A percentile compares a stretch with the other conserved stretches of the same genome.
Conservation (phyloP, 1,140 invertebrate species). For the Danaus plexippus region DNA sequence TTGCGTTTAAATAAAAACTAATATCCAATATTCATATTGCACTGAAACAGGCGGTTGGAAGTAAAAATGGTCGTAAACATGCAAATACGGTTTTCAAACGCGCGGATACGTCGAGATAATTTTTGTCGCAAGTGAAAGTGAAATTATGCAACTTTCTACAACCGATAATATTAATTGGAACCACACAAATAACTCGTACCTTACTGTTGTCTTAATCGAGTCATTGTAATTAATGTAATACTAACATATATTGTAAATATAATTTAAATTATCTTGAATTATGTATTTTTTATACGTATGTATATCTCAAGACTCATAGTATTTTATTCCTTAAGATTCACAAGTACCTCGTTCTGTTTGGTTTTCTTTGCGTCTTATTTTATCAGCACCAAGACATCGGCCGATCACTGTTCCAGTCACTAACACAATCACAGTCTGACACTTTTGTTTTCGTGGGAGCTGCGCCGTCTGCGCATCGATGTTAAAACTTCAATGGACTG, state of each 20-base stretch:
- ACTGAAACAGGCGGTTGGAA: conserved; percentile 29
- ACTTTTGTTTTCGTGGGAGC: conserved; percentile 61
- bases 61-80: conserved; percentile 41
- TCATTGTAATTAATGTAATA: not conserved
- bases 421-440: conserved; percentile 55
- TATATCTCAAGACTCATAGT: not conserved
- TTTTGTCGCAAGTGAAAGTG: conserved; percentile 61
- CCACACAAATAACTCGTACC: not conserved
- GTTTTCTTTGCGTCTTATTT: too few relatives aligned
- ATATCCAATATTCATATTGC: conserved; percentile 26
- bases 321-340: too few relatives aligned
- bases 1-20: conserved; percentile 35
- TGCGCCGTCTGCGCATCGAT: conserved; percentile 35
- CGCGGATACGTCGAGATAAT: conserved; percentile 49
- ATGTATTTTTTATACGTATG: not conserved
- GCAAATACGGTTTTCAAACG: conserved; percentile 52
- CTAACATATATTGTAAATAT: not conserved
- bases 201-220: conserved; percentile 1
- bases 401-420: conserved; percentile 59
- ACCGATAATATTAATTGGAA: not conserved
- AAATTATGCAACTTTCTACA: conserved; percentile 68
- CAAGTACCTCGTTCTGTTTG: too few relatives aligned
- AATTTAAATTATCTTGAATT: not conserved
- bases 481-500: conserved; percentile 39
- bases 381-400: conserved; percentile 19